phyloP scores from a whole-genome alignment of 2,113 vertebrate genomes.

The Recurvirostra avosetta region DNA sequence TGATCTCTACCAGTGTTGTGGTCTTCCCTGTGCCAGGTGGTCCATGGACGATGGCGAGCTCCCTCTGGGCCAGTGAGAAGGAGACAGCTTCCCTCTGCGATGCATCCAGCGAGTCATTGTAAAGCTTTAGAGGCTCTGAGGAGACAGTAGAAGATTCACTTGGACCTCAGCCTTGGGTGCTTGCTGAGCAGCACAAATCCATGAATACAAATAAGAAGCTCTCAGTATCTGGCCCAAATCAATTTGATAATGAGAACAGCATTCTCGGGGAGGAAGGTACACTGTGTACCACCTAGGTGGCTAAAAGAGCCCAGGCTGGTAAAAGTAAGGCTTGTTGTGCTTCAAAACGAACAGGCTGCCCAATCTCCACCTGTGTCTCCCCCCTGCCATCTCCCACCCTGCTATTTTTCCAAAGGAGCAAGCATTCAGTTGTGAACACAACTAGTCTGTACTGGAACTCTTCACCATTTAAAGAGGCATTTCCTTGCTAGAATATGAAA shows the following conservation, averaged over 20 bases:
- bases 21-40: conserved; percentile 96
- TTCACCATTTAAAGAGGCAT: neutral
- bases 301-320: neutral
- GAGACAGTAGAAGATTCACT: neutral
- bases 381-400: too few species aligned
- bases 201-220: neutral
- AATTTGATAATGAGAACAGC: neutral
- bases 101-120: conserved; percentile 80
- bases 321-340: neutral
- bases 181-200: neutral
- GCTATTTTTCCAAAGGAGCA: neutral
- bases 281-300: neutral
- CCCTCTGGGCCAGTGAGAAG: conserved; percentile 89
- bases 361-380: neutral
- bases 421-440: neutral
- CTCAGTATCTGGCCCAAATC: neutral
- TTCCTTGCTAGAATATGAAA: neutral
- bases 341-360: neutral
- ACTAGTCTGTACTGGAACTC: too few species aligned
- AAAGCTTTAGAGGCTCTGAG: conserved; percentile 72
- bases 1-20: conserved; percentile 90
- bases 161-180: neutral
- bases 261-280: neutral
- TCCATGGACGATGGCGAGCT: conserved; percentile 92
- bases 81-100: conserved; percentile 89